Evolutionary conservation across 2,113 vertebrate genomes (phyloP), one percentile per base, ranked within the genome.

Genomic region (Sialia sialis): DNA sequence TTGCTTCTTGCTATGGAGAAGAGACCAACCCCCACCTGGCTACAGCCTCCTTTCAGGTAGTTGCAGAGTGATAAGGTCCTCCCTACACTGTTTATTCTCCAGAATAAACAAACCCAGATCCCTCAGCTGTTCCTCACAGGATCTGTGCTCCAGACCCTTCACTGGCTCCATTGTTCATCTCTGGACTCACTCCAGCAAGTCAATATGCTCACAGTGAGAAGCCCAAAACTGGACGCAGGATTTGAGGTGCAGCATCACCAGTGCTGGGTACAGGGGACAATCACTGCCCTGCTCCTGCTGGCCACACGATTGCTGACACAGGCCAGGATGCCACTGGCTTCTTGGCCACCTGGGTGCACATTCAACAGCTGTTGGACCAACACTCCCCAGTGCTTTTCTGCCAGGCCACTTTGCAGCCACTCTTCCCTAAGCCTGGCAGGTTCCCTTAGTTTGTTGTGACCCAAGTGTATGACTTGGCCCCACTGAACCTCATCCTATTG

Each of bases 11-110:
- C 13, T 43, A 32, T 9, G 46, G 46, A 79, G 46, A 79, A 54
- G 25, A 52, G 30, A 74, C 4, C 1, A 0, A 60, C 3, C 3
- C 16, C 10, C 6, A 30, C 4, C 16, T 16, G 4, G 23, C 52
- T 43, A n/a, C 30, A 80, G 38, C 5, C 22, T 60, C 34, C 54
- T 60, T 68, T 49, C 32, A 62, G 22, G 9, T 5, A 29, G 22
- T 2, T 67, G 7, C 7, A 48, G n/a, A 39, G 16, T 0, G 4
- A 1, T 10, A 43, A 67, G 10, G 22, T 27, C 30, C 60, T 26
- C 8, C 25, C 10, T 36, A 7, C 2, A 6, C 39, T n/a, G n/a
- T n/a, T n/a, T n/a, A 51, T 36, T 10, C 12, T 48, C 4, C 41
- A 54, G n/a, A 46, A 12, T 22, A 78, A 77, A 44, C 43, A 14